Base-by-base conservation (phyloP, 2,888 invertebrate genomes). In the Phorcus lineatus region DNA sequence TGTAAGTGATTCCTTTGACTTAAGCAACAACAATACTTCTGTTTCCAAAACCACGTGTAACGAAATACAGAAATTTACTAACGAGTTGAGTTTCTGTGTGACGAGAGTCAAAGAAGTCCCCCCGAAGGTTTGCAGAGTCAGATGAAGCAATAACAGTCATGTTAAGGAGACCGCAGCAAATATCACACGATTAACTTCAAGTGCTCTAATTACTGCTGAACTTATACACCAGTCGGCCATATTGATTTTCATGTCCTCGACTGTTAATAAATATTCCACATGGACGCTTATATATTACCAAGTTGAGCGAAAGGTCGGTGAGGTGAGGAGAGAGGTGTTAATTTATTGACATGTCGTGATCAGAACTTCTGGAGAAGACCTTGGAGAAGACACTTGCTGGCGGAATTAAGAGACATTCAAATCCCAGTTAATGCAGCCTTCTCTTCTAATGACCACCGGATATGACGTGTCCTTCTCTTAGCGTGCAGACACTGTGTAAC, bases 201-300 rank as follows among this genome's bases (percentile, higher is more conserved):
- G 62, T 62, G 28, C 28, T 28, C 28, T 24, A 31, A 62, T 62
- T 24, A 62, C 62, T 62, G 28, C 36, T 62, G 28, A 62, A 31
- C 28, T 28, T 16, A n/a, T 62, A 31, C 16, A 28, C 28, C 28
- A 62, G 62, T 62, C 62, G 28, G 28, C 28, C 62, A 62, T 62
- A 62, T 62, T 62, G 62, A 62, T 62, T 62, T 47, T 62, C 62
- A 31, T 62, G 62, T 28, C 62, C 24, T 16, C 62, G 62, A 24
- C 62, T 28, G 62, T 62, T 62, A 62, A 62, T 62, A 62, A 62
- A 62, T 62, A 62, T 62, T 62, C 62, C 62, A 62, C 62, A 62
- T 62, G 62, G 62, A 62, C 62, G 62, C 22, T 62, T 62, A 28
- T 62, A 62, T 62, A 62, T 62, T 62, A 62, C 24, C 62, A 62